Evolutionary conservation across 1,140 invertebrate genomes (phyloP).

Genomic region (Trachymyrmex septentrionalis): DNA sequence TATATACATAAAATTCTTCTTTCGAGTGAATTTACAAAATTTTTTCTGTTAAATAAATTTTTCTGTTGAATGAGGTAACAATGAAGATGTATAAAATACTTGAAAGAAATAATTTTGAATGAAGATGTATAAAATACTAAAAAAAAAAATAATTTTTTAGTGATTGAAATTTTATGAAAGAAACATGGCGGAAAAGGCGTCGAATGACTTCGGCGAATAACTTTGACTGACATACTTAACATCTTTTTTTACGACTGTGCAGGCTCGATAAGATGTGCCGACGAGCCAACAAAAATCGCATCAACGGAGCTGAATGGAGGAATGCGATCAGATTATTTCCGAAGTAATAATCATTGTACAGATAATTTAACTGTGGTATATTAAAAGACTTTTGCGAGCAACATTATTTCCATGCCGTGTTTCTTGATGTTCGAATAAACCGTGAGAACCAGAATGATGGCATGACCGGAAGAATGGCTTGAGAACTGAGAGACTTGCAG

Average conservation of each 20-base stretch:
- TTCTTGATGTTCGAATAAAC: conserved; percentile 71
- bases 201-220: conserved; percentile 47
- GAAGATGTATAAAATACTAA: too few species aligned
- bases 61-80: background rate
- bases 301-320: background rate
- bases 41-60: background rate
- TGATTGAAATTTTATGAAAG: background rate
- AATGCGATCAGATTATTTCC: conserved; percentile 28
- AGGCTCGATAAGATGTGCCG: conserved; percentile 43
- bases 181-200: conserved; percentile 10
- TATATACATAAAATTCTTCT: background rate
- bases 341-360: conserved; percentile 9
- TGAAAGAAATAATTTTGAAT: too few species aligned
- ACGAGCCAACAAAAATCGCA: conserved; percentile 45
- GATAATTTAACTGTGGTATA: background rate
- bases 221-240: conserved; percentile 38
- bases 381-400: conserved; percentile 34
- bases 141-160: background rate
- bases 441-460: conserved; percentile 78
- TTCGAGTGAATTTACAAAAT: background rate
- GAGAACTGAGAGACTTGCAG: conserved; percentile 72
- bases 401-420: conserved; percentile 67
- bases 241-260: conserved; percentile 14
- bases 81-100: too few species aligned
- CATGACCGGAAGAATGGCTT: conserved; percentile 77